Conservation (phyloP, 2,888 invertebrate species). For the Axea sp. region DNA sequence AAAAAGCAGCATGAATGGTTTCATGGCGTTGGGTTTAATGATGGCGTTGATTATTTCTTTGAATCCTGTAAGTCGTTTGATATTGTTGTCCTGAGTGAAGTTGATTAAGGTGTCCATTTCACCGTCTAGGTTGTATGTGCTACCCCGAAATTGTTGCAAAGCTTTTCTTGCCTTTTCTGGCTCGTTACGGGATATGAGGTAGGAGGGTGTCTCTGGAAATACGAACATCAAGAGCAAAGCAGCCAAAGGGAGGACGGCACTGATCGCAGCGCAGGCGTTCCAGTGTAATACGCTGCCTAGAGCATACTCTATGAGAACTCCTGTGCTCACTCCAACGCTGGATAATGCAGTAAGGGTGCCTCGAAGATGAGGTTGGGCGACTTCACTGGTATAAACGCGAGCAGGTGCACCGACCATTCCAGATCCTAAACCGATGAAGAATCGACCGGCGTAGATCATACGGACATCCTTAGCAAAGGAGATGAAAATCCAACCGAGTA, state of each 20-base stretch:
- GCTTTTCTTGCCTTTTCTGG: conserved; percentile 83
- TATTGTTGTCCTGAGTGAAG: conserved; percentile 84
- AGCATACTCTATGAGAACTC: conserved; percentile 84
- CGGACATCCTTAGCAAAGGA: conserved; percentile 82
- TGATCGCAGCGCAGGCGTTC: conserved; percentile 84
- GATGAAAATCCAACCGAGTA: conserved; percentile 85
- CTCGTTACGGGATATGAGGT: conserved; percentile 83
- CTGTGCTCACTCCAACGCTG: conserved; percentile 86
- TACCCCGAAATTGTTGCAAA: conserved; percentile 82
- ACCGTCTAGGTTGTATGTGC: conserved; percentile 82
- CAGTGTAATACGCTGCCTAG: conserved; percentile 83
- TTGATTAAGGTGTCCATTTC: conserved; percentile 83
- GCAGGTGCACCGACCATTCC: conserved; percentile 88
- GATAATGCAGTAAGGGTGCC: conserved; percentile 87
- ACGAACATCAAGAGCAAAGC: conserved; percentile 83
- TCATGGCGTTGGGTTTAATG: conserved; percentile 83
- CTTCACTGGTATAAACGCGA: conserved; percentile 85
- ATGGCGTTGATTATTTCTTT: conserved; percentile 82
- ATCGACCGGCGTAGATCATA: conserved; percentile 84
- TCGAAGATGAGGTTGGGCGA: conserved; percentile 87
- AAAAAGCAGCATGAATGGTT: conserved; percentile 83
- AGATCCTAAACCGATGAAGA: conserved; percentile 85
- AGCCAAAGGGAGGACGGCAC: conserved; percentile 82
- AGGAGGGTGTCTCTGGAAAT: conserved; percentile 87
- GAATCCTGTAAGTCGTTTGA: conserved; percentile 81